Evolutionary conservation across 1,140 invertebrate species (phyloP).

Genomic region (Magallana angulata): DNA sequence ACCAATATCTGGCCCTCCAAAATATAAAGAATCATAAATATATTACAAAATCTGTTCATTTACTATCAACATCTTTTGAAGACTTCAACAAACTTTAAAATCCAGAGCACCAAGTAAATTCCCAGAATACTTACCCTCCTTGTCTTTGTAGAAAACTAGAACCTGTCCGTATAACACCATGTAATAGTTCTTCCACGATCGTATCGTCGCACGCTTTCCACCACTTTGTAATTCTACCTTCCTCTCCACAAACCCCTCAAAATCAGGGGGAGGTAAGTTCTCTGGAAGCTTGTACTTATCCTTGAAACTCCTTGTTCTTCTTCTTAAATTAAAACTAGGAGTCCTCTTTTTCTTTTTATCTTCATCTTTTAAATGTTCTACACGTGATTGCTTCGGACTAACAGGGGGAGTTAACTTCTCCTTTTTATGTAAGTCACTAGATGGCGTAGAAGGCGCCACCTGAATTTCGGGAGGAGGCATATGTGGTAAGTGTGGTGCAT

Average conservation of each 20-base stretch:
- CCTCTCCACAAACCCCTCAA: constrained; percentile 93
- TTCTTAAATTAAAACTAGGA: constrained; percentile 94
- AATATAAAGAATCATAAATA: too few species aligned
- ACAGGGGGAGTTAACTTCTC: constrained; percentile 79
- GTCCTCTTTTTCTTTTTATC: constrained; percentile 84
- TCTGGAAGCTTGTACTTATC: constrained; percentile 80
- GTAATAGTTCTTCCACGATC: constrained; percentile 97
- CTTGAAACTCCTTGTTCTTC: constrained; percentile 90
- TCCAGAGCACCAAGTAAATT: neutral
- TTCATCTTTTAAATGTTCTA: constrained; percentile 68
- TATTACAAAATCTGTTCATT: too few species aligned
- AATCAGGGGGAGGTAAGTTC: constrained; percentile 91
- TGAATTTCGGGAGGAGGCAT: constrained; percentile 67
- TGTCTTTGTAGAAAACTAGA: constrained; percentile 98
- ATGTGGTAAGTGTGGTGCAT: constrained; percentile 65
- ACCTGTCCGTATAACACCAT: constrained; percentile 97
- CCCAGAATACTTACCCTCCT: constrained; percentile 84
- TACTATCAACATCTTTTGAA: too few species aligned
- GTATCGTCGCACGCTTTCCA: constrained; percentile 94
- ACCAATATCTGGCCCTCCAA: too few species aligned
- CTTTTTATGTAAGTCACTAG: constrained; percentile 79
- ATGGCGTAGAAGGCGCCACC: constrained; percentile 29
- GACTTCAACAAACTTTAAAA: too few species aligned
- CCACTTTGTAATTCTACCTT: constrained; percentile 96
- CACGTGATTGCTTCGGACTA: constrained; percentile 70